Base-by-base conservation (phyloP, 2,797 vertebrate genomes). In the Rachycentron canadum region DNA sequence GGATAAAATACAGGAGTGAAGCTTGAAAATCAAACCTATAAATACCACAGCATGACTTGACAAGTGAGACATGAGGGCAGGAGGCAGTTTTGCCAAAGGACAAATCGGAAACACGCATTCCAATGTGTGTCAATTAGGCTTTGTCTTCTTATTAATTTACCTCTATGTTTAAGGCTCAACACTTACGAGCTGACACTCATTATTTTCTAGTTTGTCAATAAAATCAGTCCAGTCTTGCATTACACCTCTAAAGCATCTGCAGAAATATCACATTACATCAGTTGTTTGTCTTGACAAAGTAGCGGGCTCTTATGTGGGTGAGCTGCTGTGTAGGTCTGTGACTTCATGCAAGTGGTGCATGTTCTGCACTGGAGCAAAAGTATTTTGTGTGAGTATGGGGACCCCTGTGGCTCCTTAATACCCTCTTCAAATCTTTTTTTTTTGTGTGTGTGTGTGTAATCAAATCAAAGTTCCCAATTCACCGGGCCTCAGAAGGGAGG, bases 41-140 rank as follows among this genome's bases (percentile, higher is more conserved):
- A 95, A 95, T 95, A 93, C 94, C 91, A 91, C 88, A 78, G 93
- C 95, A 90, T 93, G 93, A 95, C 91, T 87, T 93, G 93, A 95
- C 95, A 94, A 91, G 94, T 65, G 83, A 78, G 83, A 89, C 85
- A 86, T 86, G 86, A 89, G 89, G 84, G 82, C 89, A 86, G 88
- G 89, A 92, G 90, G 88, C 73, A 59, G 76, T 86, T 86, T 88
- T 63, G 85, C 92, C 87, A 87, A 83, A 88, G 92, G 90, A 88
- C 81, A 90, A 32, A 32, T 90, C 65, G 60, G 76, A 89, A 89
- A 89, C 83, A 66, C 11, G 19, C 90, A 92, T 93, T 91, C 87
- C 89, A 85, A 13, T 21, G 66, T 75, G 52, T 76, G 76, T 62
- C 60, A 83, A 87, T 89, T 84, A 78, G 21, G 62, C 34, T 82